Percentiles rank a stretch among this genome's conserved stretches.
These are phyloP conservation scores for Craseonycteris thonglongyai DNA, from an alignment of 2,113 vertebrate genomes.

Conservation along the genomic window DNA sequence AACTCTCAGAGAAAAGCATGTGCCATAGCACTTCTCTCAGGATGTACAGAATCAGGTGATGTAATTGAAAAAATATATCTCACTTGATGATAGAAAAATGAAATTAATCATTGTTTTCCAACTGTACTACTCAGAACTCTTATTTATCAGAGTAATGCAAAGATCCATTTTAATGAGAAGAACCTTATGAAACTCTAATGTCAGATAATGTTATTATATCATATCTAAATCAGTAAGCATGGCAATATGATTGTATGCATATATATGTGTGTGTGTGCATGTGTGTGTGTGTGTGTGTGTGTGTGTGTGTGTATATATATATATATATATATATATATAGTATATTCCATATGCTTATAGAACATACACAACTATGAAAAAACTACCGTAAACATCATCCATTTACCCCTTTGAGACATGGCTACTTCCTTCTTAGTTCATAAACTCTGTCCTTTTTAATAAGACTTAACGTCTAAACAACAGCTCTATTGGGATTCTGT, in stretches of 20 bases:
- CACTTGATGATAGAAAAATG: not conserved
- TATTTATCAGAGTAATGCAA: not conserved
- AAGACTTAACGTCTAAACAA: not conserved
- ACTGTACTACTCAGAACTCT: not conserved
- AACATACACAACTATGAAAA: not conserved
- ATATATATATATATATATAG: too few species aligned
- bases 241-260: not conserved
- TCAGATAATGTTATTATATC: not conserved
- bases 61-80: not conserved
- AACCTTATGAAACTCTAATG: not conserved
- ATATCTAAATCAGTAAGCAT: not conserved
- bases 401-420: too few species aligned
- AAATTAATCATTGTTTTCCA: not conserved
- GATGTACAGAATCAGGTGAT: not conserved
- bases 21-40: not conserved
- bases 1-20: not conserved
- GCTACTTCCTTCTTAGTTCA: not conserved
- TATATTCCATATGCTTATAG: not conserved
- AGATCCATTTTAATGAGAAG: not conserved
- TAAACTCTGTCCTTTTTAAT: not conserved
- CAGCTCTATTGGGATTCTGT: not conserved
- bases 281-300: too few species aligned
- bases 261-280: too few species aligned
- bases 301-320: too few species aligned
- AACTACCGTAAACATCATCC: not conserved